Conservation (phyloP, 2,797 vertebrate species). For the Sebastes diploproa region DNA sequence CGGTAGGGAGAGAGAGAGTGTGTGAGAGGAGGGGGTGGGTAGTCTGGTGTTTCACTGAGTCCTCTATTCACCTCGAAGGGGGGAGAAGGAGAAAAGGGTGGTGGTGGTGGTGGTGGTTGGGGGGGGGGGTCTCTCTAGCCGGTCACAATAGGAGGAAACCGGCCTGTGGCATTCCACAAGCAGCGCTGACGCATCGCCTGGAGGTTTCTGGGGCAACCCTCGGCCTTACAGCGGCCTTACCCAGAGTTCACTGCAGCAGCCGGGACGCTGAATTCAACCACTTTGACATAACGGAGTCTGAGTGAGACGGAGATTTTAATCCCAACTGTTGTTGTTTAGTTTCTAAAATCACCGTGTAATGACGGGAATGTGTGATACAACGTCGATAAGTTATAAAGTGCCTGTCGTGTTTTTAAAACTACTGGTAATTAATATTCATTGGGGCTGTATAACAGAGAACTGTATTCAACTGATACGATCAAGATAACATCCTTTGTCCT, state of each 20-base stretch:
- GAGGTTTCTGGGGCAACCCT: slow-evolving; percentile 83
- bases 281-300: not conserved
- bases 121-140: slow-evolving; percentile 16
- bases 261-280: not conserved
- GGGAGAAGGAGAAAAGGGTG: slow-evolving; percentile 9
- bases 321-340: not conserved
- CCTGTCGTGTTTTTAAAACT: not conserved
- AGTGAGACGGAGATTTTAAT: not conserved
- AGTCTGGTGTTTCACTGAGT: slow-evolving; percentile 40
- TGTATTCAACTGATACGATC: not conserved
- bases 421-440: not conserved
- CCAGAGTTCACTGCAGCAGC: not conserved
- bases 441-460: no score
- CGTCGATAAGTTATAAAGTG: not conserved
- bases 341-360: not conserved
- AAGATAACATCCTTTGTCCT: not conserved
- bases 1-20: not conserved
- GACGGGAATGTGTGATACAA: not conserved
- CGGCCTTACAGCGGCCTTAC: not conserved
- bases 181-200: slow-evolving; percentile 72
- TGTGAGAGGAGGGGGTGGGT: slow-evolving; percentile 14
- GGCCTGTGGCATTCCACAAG: slow-evolving; percentile 77
- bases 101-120: not conserved
- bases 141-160: slow-evolving; percentile 79
- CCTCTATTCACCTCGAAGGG: slow-evolving; percentile 73